Evolutionary conservation across 2,113 vertebrate species (phyloP).

Genomic region (Phrynosoma blainvillii): DNA sequence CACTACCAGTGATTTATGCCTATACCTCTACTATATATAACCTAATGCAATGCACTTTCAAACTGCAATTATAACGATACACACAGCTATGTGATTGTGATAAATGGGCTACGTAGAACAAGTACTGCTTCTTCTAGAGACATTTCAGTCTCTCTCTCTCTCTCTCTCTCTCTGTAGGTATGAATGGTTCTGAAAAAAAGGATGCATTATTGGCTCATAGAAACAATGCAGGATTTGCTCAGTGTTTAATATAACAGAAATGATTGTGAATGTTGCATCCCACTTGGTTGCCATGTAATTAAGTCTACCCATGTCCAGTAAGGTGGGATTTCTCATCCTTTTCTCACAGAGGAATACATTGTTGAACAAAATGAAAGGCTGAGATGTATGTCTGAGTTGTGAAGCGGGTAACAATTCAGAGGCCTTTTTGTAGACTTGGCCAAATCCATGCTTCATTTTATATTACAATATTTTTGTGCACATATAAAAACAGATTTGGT

Average conservation of each 20-base stretch:
- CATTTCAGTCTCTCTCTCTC: not conserved
- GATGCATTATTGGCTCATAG: not conserved
- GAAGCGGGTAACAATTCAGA: slow-evolving; percentile 2
- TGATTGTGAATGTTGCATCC: not conserved
- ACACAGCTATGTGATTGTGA: not conserved
- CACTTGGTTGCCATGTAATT: not conserved
- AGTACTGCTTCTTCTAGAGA: slow-evolving; percentile 13
- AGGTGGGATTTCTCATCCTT: not conserved
- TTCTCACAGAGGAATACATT: not conserved
- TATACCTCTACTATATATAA: not conserved
- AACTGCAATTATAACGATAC: slow-evolving; percentile 26
- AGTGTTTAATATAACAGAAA: not conserved
- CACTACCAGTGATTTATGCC: slow-evolving; percentile 32
- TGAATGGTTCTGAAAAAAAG: not conserved
- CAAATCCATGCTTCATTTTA: slow-evolving; percentile 14
- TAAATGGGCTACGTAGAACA: not conserved
- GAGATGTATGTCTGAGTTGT: not conserved
- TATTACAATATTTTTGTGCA: not conserved
- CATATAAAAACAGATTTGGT: not conserved
- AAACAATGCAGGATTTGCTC: not conserved
- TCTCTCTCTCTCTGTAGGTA: not conserved
- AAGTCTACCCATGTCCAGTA: not conserved
- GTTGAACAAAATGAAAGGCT: not conserved
- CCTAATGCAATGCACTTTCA: slow-evolving; percentile 25
- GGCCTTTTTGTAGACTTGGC: slow-evolving; percentile 11